Conservation (phyloP, 2,113 vertebrate genomes). For the Mola mola region DNA sequence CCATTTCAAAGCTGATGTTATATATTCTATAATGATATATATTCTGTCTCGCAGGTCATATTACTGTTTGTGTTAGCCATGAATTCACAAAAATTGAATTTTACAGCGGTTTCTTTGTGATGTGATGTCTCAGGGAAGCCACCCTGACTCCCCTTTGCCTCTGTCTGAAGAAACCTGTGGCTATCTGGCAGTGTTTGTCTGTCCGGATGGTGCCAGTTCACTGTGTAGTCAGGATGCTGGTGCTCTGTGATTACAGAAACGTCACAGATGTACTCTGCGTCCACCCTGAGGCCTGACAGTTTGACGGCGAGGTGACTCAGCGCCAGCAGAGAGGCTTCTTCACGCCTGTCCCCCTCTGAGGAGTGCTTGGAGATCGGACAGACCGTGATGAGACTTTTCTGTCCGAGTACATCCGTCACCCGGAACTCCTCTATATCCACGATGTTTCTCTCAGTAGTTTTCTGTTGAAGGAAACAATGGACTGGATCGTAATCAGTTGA, state of each 20-base stretch:
- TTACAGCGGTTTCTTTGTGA: not conserved
- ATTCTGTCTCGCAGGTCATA: not conserved
- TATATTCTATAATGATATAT: not conserved
- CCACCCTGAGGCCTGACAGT: no score
- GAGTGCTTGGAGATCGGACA: not conserved
- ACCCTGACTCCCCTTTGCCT: not conserved
- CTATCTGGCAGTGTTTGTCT: not conserved
- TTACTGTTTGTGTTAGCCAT: not conserved
- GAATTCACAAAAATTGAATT: not conserved
- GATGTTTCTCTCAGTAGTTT: slow-evolving; percentile 7
- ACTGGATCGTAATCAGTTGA: no score
- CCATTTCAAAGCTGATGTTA: not conserved
- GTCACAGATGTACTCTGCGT: not conserved
- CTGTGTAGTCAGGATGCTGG: not conserved
- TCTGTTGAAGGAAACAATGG: slow-evolving; percentile 19
- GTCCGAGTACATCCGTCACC: slow-evolving; percentile 14
- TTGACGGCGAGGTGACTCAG: not conserved
- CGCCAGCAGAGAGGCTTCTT: slow-evolving; percentile 7
- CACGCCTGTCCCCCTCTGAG: not conserved
- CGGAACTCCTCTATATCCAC: slow-evolving; percentile 55
- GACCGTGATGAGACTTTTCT: slow-evolving; percentile 34
- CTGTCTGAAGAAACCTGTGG: not conserved
- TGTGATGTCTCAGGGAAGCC: accelerated
- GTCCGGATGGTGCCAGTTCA: not conserved
- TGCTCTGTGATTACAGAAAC: not conserved